Evolutionary conservation across 2,113 vertebrate species (phyloP).

Genomic region (Spea bombifrons): DNA sequence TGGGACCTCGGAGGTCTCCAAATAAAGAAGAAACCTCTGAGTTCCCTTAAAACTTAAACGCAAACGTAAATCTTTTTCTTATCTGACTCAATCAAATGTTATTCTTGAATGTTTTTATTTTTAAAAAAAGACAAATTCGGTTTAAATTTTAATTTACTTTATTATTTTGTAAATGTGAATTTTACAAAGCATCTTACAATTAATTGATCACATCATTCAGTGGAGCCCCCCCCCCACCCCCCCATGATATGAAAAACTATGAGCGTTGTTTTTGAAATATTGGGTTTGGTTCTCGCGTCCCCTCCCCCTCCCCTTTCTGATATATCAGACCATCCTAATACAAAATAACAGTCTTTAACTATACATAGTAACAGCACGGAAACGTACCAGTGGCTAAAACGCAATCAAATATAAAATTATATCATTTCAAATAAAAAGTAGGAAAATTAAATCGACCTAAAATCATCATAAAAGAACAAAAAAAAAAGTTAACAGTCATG

Average conservation of each 20-base stretch:
- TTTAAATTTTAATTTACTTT: slow-evolving; percentile 61
- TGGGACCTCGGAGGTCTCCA: too few species aligned
- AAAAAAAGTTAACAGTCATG: slow-evolving; percentile 64
- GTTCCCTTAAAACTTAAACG: too few species aligned
- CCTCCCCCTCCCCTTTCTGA: slow-evolving; percentile 31
- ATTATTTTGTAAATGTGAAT: slow-evolving; percentile 80
- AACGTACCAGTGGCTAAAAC: slow-evolving; percentile 60
- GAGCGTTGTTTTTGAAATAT: slow-evolving; percentile 51
- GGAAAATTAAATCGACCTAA: slow-evolving; percentile 21
- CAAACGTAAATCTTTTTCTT: neutral
- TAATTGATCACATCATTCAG: slow-evolving; percentile 61
- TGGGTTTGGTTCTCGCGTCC: neutral
- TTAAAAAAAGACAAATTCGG: too few species aligned
- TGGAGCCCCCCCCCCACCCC: slow-evolving; percentile 38
- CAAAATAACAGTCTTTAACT: slow-evolving; percentile 66
- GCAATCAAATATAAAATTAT: slow-evolving; percentile 10
- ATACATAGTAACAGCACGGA: slow-evolving; percentile 63
- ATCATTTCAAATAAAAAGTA: too few species aligned
- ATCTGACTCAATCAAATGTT: neutral
- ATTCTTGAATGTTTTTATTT: too few species aligned
- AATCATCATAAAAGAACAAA: slow-evolving; percentile 40
- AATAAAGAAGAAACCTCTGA: too few species aligned
- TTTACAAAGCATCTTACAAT: slow-evolving; percentile 77
- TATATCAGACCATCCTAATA: slow-evolving; percentile 60
- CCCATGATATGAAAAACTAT: slow-evolving; percentile 53